Conservation (phyloP, 2,797 vertebrate species). For the Linurgus olivaceus region DNA sequence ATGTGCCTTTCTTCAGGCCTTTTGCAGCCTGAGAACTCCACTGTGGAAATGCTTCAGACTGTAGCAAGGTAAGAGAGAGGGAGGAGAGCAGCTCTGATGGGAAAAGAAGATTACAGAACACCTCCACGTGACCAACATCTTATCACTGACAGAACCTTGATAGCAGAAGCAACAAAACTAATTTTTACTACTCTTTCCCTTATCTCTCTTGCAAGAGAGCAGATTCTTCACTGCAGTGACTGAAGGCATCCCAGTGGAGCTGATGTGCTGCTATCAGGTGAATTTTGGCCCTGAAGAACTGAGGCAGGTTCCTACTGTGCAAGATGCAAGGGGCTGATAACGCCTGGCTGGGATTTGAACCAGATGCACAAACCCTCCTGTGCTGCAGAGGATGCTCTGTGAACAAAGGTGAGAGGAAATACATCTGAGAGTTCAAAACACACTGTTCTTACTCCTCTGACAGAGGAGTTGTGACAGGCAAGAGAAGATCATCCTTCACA, state of each 20-base stretch:
- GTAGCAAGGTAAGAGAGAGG: not conserved
- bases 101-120: constrained; percentile 1
- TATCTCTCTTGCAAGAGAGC: constrained; percentile 14
- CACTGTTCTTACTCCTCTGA: not conserved
- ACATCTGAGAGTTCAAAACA: not conserved
- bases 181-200: constrained; percentile 4
- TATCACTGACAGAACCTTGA: constrained; percentile 6
- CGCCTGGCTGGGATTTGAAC: not conserved
- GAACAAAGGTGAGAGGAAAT: constrained; percentile 15
- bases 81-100: not conserved
- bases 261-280: not conserved
- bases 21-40: not conserved
- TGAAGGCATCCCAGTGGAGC: not conserved
- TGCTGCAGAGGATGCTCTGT: not conserved
- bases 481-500: not conserved
- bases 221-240: not conserved
- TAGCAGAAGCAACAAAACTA: not conserved
- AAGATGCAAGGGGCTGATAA: not conserved
- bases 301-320: not conserved
- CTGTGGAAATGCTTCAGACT: not conserved
- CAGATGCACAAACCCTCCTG: not conserved
- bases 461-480: not conserved
- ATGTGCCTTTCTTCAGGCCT: not conserved
- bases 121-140: not conserved
- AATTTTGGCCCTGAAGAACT: constrained; percentile 25